Percentiles rank a stretch among this genome's conserved stretches.
Evolutionary conservation across 2,797 vertebrate species (phyloP).

Genomic region (Danionella dracula): DNA sequence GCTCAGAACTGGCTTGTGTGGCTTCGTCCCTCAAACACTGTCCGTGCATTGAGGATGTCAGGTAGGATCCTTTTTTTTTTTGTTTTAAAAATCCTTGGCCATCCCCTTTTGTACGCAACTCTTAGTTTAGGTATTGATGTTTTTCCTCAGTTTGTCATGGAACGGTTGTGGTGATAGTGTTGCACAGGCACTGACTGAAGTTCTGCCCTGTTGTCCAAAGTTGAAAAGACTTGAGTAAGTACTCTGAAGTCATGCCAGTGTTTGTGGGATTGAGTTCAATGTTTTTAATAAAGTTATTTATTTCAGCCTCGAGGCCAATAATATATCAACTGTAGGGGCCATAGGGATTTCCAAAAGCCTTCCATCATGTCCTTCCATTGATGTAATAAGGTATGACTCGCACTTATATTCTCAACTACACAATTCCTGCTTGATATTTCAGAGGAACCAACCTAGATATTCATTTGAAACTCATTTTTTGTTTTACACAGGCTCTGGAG

Average conservation of each 20-base stretch:
- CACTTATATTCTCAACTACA: no score
- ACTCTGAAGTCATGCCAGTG: background rate
- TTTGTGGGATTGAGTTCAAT: background rate
- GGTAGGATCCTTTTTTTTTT: constrained; percentile 12
- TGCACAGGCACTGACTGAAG: constrained; percentile 62
- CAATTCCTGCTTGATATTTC: no score
- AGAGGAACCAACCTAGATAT: no score
- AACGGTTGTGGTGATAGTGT: constrained; percentile 76
- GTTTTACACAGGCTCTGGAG: constrained; percentile 77
- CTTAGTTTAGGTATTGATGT: background rate
- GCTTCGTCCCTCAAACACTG: constrained; percentile 64
- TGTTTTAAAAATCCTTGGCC: background rate
- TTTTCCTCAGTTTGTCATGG: constrained; percentile 77
- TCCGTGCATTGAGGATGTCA: constrained; percentile 71
- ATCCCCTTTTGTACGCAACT: no score
- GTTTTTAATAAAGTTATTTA: background rate
- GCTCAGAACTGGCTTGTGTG: constrained; percentile 67
- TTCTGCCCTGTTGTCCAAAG: constrained; percentile 69
- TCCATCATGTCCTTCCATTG: constrained; percentile 60
- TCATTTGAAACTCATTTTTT: background rate
- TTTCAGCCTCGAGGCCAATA: constrained; percentile 80
- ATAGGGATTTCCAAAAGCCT: constrained; percentile 63
- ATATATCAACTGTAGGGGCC: constrained; percentile 67
- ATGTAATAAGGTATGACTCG: constrained; percentile 74
- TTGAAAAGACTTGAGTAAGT: constrained; percentile 83